These are phyloP conservation scores for Euproctis similis DNA, from an alignment of 2,888 invertebrate genomes.

Conservation along the genomic window DNA sequence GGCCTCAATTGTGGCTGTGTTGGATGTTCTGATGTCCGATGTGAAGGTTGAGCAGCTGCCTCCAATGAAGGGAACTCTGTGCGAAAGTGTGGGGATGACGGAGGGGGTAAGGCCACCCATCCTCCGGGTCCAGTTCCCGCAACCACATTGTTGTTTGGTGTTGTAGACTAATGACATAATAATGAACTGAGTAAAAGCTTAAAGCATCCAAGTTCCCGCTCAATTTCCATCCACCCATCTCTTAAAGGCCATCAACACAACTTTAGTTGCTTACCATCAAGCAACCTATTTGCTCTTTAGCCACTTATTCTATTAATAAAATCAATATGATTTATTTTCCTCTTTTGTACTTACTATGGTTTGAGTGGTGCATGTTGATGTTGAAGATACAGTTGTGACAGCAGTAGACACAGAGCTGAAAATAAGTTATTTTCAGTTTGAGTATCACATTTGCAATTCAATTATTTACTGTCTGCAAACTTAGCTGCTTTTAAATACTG, in stretches of 20 bases:
- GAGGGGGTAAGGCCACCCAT: constrained; percentile 75
- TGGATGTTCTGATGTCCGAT: constrained; percentile 59
- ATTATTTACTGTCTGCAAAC: too few species aligned
- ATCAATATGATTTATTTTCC: too few species aligned
- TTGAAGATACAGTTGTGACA: constrained; percentile 59
- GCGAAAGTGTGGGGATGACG: constrained; percentile 92
- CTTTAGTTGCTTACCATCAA: too few species aligned
- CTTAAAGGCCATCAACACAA: too few species aligned
- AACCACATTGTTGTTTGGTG: constrained; percentile 78
- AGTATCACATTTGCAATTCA: too few species aligned
- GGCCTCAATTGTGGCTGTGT: constrained; percentile 65
- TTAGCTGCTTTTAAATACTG: too few species aligned
- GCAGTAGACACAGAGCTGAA: constrained; percentile 63
- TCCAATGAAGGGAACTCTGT: constrained; percentile 95
- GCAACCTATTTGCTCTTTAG: too few species aligned
- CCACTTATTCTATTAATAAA: too few species aligned
- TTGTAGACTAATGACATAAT: too few species aligned
- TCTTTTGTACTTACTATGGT: constrained; percentile 62
- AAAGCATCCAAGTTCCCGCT: too few species aligned
- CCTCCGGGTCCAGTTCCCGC: constrained; percentile 69
- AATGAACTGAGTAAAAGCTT: too few species aligned
- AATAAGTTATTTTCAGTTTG: not conserved
- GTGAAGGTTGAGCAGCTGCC: constrained; percentile 80
- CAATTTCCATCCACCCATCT: too few species aligned
- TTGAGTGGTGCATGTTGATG: constrained; percentile 69